phyloP scores from a whole-genome alignment of 2,113 vertebrate genomes.

The Pangasianodon hypophthalmus region DNA sequence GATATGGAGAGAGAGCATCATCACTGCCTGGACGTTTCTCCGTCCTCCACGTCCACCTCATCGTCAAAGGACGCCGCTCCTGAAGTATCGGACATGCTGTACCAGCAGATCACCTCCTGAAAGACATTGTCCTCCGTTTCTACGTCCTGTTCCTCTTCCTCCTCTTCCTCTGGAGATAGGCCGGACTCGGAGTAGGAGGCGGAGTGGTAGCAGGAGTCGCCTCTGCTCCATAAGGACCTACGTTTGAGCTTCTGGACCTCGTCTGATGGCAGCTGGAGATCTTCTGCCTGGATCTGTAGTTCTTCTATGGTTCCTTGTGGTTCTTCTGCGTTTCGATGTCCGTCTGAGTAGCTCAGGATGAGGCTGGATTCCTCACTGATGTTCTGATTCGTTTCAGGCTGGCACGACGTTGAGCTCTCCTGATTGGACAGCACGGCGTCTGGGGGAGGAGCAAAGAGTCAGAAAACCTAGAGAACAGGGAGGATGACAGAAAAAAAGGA shows the following conservation, averaged over 20 bases:
- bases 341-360: conserved; percentile 54
- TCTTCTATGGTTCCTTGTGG: conserved; percentile 40
- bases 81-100: conserved; percentile 72
- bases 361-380: conserved; percentile 46
- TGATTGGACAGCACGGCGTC: conserved; percentile 60
- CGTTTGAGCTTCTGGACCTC: conserved; percentile 65
- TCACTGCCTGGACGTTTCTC: conserved; percentile 70
- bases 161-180: conserved; percentile 68
- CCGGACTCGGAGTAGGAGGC: conserved; percentile 73
- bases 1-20: conserved; percentile 47
- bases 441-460: conserved; percentile 71
- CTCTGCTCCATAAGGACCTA: conserved; percentile 70
- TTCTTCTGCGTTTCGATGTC: background rate
- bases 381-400: conserved; percentile 52
- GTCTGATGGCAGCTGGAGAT: conserved; percentile 46
- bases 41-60: conserved; percentile 64
- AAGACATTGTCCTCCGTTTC: conserved; percentile 74
- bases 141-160: conserved; percentile 61
- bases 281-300: conserved; percentile 44
- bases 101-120: conserved; percentile 68
- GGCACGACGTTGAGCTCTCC: conserved; percentile 46
- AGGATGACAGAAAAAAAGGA: conserved; percentile 18
- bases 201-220: conserved; percentile 79
- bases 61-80: conserved; percentile 74
- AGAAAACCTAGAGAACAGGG: conserved; percentile 61